phyloP scores from a whole-genome alignment of 2,797 vertebrate species.

The Rousettus madagascariensis region DNA sequence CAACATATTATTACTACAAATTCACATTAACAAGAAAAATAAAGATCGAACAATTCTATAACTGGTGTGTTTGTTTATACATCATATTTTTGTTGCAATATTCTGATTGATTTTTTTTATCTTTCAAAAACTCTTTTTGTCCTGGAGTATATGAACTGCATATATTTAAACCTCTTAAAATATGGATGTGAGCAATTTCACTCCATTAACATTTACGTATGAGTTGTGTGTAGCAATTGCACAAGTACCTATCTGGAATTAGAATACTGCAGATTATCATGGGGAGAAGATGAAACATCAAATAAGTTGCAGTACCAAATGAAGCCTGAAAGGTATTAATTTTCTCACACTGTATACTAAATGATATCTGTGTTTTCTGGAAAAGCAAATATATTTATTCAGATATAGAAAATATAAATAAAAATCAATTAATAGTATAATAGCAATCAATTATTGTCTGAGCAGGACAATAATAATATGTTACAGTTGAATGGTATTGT shows the following conservation, averaged over 20 bases:
- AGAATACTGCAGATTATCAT: conserved; percentile 23
- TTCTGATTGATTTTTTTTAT: background rate
- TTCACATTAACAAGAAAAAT: background rate
- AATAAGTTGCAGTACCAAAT: conserved; percentile 65
- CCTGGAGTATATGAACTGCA: background rate
- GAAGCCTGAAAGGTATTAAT: conserved; percentile 69
- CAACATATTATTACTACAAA: background rate
- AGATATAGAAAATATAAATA: background rate
- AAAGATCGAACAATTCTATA: background rate
- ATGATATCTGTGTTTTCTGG: background rate
- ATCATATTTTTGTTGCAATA: conserved; percentile 38
- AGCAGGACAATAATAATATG: background rate
- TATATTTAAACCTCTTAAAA: conserved; percentile 74
- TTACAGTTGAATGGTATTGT: background rate
- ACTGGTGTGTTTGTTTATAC: background rate
- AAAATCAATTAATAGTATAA: background rate
- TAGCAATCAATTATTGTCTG: background rate
- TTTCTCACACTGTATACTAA: conserved; percentile 42
- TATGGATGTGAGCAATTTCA: conserved; percentile 72
- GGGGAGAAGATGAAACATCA: conserved; percentile 59
- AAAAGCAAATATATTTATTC: conserved; percentile 2
- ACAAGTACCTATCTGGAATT: conserved; percentile 63
- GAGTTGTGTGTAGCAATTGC: conserved; percentile 60
- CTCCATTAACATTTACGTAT: conserved; percentile 77
- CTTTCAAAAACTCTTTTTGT: background rate